Conservation (phyloP, 2,888 invertebrate genomes). For the Agriotes lineatus region DNA sequence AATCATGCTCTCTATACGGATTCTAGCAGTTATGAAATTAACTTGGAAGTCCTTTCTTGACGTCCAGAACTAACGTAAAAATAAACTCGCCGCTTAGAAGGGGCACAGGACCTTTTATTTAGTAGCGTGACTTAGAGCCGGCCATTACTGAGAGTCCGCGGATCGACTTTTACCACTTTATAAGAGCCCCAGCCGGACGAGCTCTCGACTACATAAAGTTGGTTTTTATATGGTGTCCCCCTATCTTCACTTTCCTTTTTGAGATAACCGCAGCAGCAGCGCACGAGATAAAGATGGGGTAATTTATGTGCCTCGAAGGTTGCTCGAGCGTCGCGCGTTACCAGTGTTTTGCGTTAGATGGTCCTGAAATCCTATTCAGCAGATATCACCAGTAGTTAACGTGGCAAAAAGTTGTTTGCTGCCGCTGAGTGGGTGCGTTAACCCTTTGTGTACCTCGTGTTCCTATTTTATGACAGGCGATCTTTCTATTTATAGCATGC, state of each 20-base stretch:
- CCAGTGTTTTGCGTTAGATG: background rate
- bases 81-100: no score
- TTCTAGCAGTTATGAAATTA: no score
- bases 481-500: no score
- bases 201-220: conserved; percentile 22
- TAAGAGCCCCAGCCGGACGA: conserved; percentile 15
- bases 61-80: no score
- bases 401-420: conserved; percentile 22
- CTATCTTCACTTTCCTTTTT: conserved; percentile 25
- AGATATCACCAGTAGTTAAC: background rate
- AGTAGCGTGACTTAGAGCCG: no score
- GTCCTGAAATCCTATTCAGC: background rate
- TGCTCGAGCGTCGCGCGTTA: conserved; percentile 2
- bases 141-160: background rate
- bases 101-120: no score
- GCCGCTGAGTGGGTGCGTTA: conserved; percentile 21
- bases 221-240: conserved; percentile 10
- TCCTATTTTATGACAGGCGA: no score
- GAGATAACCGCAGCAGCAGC: background rate
- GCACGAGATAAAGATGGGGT: background rate
- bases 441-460: conserved; percentile 18
- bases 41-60: no score
- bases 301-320: conserved; percentile 24
- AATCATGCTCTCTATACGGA: no score
- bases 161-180: conserved; percentile 13